Evolutionary conservation across 1,140 invertebrate genomes (phyloP).

Genomic region (Bactericera cockerelli): DNA sequence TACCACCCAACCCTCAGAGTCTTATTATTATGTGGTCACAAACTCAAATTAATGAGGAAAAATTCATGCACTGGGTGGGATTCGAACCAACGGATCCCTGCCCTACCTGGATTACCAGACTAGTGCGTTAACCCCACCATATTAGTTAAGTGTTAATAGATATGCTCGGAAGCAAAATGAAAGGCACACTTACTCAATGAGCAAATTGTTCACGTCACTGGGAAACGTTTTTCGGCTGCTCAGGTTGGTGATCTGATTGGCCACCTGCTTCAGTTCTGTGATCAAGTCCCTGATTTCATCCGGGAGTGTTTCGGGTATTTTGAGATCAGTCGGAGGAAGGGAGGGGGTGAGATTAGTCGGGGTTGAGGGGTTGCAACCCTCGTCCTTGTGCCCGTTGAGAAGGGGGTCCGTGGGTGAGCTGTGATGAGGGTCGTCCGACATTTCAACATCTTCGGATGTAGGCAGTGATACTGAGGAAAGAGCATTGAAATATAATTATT

Average conservation of each 20-base stretch:
- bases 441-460: neutral
- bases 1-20: too few relatives aligned
- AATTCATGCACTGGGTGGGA: too few relatives aligned
- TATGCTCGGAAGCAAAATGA: too few relatives aligned
- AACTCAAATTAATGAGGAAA: too few relatives aligned
- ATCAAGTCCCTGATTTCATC: constrained; percentile 27
- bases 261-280: constrained; percentile 30
- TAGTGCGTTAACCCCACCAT: too few relatives aligned
- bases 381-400: constrained; percentile 17
- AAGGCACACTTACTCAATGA: constrained; percentile 14
- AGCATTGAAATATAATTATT: too few relatives aligned
- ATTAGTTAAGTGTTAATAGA: too few relatives aligned
- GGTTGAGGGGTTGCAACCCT: constrained; percentile 21
- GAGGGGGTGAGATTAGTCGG: constrained; percentile 20
- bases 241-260: constrained; percentile 28
- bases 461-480: neutral
- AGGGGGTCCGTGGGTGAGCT: neutral
- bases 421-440: neutral
- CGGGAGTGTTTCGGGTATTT: constrained; percentile 29
- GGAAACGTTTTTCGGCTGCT: constrained; percentile 37
- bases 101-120: too few relatives aligned
- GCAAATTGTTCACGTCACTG: constrained; percentile 29
- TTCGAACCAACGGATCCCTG: too few relatives aligned
- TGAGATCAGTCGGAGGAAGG: constrained; percentile 9
- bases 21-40: too few relatives aligned